Evolutionary conservation across 2,113 vertebrate genomes (phyloP), one percentile per base, ranked within the genome.

Genomic region (Corythornis madagascariensis): DNA sequence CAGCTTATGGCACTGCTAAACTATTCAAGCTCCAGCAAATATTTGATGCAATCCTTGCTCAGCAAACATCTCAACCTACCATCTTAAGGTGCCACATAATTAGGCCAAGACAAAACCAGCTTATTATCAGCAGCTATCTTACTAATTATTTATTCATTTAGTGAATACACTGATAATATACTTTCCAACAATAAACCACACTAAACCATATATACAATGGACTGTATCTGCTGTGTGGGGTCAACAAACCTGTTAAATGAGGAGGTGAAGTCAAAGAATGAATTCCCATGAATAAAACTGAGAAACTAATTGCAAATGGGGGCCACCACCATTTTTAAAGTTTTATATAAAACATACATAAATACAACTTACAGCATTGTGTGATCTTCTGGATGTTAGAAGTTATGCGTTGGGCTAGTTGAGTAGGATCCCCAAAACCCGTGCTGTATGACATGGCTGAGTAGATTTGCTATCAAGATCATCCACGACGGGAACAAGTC

Each of bases 331-430:
- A 31, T 16, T 45, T 53, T 29, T 78, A 10, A 80, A 66, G 29
- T 42, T 80, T 52, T 48, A 71, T 31, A 75, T 5, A 42, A 70
- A 91, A 70, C 28, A 48, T 24, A 19, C 10, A 78, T 18, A 87
- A 94, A 59, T 35, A 42, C 60, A 87, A 98, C 98, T 97, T 96
- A 98, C 98, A 97, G 93, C 97, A 97, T 20, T 98, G 98, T 13
- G 98, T 98, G 93, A 98, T 98, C 97, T 98, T 98, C 93, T 98
- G 98, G 95, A 98, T 98, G 80, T 98, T 98, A 56, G 97, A 96
- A 55, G 98, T 98, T 91, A 98, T 98, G 14, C 91, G 96, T 8
- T 98, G 98, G 19, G 97, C 97, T 70, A 98, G 90, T 28, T 97
- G 97, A 40, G 95, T 92, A 6, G 98, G 95, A 83, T 98, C 98